A percentile compares a stretch with the other conserved stretches of the same genome.
phyloP scores from a whole-genome alignment of 2,113 vertebrate genomes.

The Tenrec ecaudatus region DNA sequence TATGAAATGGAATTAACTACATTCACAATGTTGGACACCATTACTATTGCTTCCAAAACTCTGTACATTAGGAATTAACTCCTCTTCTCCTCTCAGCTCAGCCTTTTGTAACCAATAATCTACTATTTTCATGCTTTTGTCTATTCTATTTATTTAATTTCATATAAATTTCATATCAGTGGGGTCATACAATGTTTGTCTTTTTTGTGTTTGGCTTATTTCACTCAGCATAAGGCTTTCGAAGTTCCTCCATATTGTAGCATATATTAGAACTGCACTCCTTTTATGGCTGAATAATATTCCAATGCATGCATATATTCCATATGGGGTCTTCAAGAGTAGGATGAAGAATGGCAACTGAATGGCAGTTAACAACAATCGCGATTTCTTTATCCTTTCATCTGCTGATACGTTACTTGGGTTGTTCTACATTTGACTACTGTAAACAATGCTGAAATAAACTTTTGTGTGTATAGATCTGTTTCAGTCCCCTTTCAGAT shows the following conservation, averaged over 20 bases:
- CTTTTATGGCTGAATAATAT: not conserved
- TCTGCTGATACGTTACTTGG: not conserved
- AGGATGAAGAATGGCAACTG: not conserved
- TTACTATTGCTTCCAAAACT: not conserved
- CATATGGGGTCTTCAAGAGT: not conserved
- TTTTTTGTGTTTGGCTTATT: not conserved
- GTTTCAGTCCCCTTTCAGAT: not conserved
- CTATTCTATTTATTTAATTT: not conserved
- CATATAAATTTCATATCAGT: not conserved
- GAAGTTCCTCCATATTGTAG: not conserved
- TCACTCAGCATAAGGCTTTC: not conserved
- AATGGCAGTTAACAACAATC: not conserved
- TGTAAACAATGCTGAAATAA: not conserved
- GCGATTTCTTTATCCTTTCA: not conserved
- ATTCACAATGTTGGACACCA: not conserved
- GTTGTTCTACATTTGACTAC: not conserved
- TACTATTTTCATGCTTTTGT: not conserved
- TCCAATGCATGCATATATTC: not conserved
- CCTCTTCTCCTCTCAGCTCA: not conserved
- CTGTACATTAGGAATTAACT: not conserved
- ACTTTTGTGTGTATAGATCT: not conserved
- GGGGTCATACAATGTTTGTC: not conserved
- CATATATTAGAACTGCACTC: not conserved
- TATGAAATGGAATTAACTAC: not conserved
- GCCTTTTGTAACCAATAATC: not conserved